Base-by-base conservation (phyloP, 2,797 vertebrate genomes). In the Ciconia nigra region DNA sequence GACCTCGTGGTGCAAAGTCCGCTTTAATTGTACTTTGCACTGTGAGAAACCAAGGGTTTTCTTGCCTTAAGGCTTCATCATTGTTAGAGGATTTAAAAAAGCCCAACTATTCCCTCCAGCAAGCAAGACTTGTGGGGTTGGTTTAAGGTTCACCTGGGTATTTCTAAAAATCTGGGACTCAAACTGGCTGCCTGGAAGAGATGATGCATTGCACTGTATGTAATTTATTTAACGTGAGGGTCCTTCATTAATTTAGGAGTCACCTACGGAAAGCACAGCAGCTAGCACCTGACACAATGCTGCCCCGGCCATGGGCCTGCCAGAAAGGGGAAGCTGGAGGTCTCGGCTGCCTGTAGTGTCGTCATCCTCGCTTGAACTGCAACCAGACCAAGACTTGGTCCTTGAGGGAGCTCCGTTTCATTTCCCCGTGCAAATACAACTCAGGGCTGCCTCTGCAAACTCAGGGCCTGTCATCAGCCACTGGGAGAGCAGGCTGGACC, bases 271-370 rank as follows among this genome's bases (percentile, higher is more conserved):
- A 87, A 84, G 11, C 2, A 10, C 25, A 4, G 2, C 7, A 49
- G 17, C 71, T 39, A 65, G 11, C 26, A 42, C 10, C n/a, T 39
- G 52, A 16, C 10, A 16, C 28, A n/a, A 9, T 3, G 13, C 7
- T 77, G 26, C 17, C 58, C 13, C 0, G 1, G 9, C 13, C 0
- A 0, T 14, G 33, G 39, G 16, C 37, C 31, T 79, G 39, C 44
- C 49, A n/a, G 3, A 51, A 63, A 51, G 10, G 2, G 17, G 24
- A 44, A 61, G 16, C 39, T 66, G 55, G 22, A 59, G 14, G 11
- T n/a, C 49, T 63, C 8, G 2, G 24, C 39, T 58, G 15, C 33
- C 31, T n/a, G 37, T 39, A 3, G 8, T 69, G 20, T 33, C 71
- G 9, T n/a, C 2, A 1, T 18, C 37, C 12, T 57, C 1, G 1